These are phyloP conservation scores for Acleris cristana DNA, from an alignment of 2,888 invertebrate genomes.

Conservation along the genomic window DNA sequence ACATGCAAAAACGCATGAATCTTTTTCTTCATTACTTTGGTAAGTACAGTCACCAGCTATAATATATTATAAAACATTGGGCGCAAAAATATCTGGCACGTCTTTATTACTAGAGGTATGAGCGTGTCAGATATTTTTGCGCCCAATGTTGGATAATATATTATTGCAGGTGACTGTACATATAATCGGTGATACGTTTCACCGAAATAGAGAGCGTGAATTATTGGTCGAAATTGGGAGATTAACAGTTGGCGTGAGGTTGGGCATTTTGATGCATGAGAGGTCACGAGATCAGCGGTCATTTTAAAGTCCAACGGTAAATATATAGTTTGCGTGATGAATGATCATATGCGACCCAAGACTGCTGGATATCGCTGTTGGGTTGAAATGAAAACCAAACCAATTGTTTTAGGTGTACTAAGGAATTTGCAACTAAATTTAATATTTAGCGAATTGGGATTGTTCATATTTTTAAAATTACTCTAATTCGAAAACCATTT, in stretches of 20 bases:
- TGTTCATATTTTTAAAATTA: too few relatives aligned
- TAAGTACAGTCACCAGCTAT: too few relatives aligned
- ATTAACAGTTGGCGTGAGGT: slow-evolving; percentile 36
- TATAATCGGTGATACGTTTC: slow-evolving; percentile 17
- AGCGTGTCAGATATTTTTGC: too few relatives aligned
- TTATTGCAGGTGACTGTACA: too few relatives aligned
- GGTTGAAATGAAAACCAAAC: slow-evolving; percentile 7
- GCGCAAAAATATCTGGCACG: too few relatives aligned
- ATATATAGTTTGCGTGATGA: slow-evolving; percentile 28
- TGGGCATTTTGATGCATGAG: slow-evolving; percentile 24
- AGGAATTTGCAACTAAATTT: too few relatives aligned
- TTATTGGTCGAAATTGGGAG: slow-evolving; percentile 32
- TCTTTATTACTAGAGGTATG: too few relatives aligned
- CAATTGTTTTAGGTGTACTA: not conserved
- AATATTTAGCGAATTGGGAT: too few relatives aligned
- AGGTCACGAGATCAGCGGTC: slow-evolving; percentile 34
- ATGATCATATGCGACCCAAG: not conserved
- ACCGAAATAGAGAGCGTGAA: slow-evolving; percentile 35
- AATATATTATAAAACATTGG: too few relatives aligned
- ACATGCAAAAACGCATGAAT: slow-evolving; percentile 22
- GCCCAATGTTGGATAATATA: too few relatives aligned
- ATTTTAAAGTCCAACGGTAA: slow-evolving; percentile 24
- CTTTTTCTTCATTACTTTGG: not conserved
- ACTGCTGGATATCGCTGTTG: not conserved
- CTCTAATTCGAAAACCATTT: too few relatives aligned